Evolutionary conservation across 2,797 vertebrate genomes (phyloP).

Genomic region (Leuciscus waleckii): DNA sequence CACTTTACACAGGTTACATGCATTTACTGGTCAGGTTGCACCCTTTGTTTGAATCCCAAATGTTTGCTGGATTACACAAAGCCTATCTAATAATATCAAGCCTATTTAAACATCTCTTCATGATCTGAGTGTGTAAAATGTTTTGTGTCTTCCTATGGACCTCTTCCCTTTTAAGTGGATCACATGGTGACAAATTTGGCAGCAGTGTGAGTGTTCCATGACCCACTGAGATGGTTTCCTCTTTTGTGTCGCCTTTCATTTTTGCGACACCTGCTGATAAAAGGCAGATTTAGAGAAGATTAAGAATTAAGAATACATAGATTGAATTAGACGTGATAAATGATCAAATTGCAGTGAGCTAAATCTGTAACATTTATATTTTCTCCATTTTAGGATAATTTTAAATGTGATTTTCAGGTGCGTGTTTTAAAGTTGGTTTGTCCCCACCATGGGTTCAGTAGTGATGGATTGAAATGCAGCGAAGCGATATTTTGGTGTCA

Average conservation of each 20-base stretch:
- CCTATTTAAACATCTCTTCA: slow-evolving; percentile 7
- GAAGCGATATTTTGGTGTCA: slow-evolving; percentile 21
- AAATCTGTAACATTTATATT: background rate
- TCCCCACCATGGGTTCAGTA: background rate
- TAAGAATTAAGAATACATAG: background rate
- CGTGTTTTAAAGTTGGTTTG: background rate
- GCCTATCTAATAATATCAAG: slow-evolving; percentile 11
- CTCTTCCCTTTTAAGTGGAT: slow-evolving; percentile 59
- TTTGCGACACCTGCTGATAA: background rate
- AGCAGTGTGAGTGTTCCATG: slow-evolving; percentile 53
- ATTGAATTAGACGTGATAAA: background rate
- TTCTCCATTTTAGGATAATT: background rate
- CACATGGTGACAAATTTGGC: slow-evolving; percentile 59
- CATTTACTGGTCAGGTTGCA: slow-evolving; percentile 17
- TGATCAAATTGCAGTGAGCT: background rate
- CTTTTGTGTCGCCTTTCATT: background rate
- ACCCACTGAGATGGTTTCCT: slow-evolving; percentile 37
- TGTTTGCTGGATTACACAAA: background rate
- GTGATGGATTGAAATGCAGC: background rate
- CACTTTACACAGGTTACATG: background rate
- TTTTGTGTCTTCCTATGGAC: background rate
- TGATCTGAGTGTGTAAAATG: slow-evolving; percentile 20
- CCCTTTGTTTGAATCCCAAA: background rate
- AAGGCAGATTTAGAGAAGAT: background rate
- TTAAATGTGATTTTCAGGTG: background rate